phyloP scores from a whole-genome alignment of 92 coral and sea anemone genomes.

The Nematostella vectensis region DNA sequence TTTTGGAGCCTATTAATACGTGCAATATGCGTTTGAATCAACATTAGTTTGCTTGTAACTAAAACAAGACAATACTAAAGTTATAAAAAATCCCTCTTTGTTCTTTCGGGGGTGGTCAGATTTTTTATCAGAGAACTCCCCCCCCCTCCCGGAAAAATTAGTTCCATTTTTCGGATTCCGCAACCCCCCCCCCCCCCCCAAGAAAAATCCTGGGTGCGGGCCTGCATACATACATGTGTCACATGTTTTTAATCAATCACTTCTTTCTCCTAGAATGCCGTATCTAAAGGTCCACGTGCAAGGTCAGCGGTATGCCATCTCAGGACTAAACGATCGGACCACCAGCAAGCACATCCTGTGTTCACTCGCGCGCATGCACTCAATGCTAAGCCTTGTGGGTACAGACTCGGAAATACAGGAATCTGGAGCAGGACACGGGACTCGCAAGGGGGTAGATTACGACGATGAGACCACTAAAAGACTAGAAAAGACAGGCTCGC shows the following conservation, averaged over 20 bases:
- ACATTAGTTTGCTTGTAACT: too few relatives aligned
- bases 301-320: constrained; percentile 58
- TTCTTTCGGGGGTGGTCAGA: too few relatives aligned
- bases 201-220: neutral
- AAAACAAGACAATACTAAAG: too few relatives aligned
- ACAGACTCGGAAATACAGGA: neutral
- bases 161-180: neutral
- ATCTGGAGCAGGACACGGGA: neutral
- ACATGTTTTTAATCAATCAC: too few relatives aligned
- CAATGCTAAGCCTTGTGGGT: constrained; percentile 5
- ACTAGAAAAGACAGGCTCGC: neutral
- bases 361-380: constrained; percentile 63
- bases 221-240: too few relatives aligned
- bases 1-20: too few relatives aligned
- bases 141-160: too few relatives aligned
- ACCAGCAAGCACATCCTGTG: constrained; percentile 68
- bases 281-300: constrained; percentile 59
- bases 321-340: constrained; percentile 52
- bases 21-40: too few relatives aligned
- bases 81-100: too few relatives aligned
- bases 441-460: neutral
- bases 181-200: neutral
- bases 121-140: too few relatives aligned
- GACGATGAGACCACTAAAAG: neutral
- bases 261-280: too few relatives aligned